Evolutionary conservation across 2,113 vertebrate genomes (phyloP), one percentile per base, ranked within the genome.

Genomic region (Hyaena hyaena): DNA sequence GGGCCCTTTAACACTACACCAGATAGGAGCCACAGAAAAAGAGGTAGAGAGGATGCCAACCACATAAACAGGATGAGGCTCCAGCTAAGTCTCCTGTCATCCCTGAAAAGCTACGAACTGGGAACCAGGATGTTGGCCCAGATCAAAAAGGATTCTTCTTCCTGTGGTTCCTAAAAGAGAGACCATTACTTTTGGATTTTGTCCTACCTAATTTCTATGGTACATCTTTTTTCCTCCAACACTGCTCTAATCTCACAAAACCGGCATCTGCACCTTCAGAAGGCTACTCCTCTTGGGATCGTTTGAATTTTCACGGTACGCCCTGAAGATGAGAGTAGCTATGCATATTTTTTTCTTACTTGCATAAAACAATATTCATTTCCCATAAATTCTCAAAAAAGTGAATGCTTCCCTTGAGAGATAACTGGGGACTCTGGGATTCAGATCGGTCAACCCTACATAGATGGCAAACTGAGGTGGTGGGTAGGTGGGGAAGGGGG

Each of bases 321-420:
- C 58, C 45, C 65, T 73, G 16, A 89, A 48, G 43, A 84, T 39
- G 50, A 43, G 11, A 7, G 43, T 48, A 48, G 69, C 63, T 65
- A 10, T 14, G 33, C 4, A 0, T 31, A 43, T 12, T 39, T 73
- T 73, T 93, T 16, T 33, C 50, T 61, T 71, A 23, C 43, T 77
- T 77, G 33, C 7, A n/a, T 76, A 81, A 95, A 94, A 50, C 6
- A 26, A 53, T 66, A 39, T 58, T 73, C 0, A 24, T 89, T 61
- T 66, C 53, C 84, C 61, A 35, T 35, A 61, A 89, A 50, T 95
- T 80, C 11, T 90, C 10, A 50, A 17, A 50, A 94, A 88, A 23
- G 26, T 23, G n/a, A 83, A 58, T 58, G 45, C 8, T 81, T 65
- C 7, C 68, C 43, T 88, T 61, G 6, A 55, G 16, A 48, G 39